A percentile compares a stretch with the other conserved stretches of the same genome.
Evolutionary conservation across 2,888 invertebrate species (phyloP).

Genomic region (Drepana falcataria): DNA sequence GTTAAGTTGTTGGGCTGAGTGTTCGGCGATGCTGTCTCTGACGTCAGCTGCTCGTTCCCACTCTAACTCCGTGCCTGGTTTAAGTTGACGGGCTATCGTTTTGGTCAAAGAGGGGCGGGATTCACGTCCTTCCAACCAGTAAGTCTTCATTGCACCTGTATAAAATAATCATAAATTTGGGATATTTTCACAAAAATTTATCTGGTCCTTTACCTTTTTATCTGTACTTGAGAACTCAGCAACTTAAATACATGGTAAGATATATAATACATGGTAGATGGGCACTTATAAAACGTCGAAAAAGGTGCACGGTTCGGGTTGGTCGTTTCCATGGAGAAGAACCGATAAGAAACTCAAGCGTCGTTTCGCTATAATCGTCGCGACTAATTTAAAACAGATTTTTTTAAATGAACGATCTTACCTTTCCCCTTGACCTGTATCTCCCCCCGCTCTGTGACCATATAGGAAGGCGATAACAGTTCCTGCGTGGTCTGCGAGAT

Average conservation of each 20-base stretch:
- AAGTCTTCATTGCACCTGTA: conserved; percentile 90
- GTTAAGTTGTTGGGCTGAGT: conserved; percentile 56
- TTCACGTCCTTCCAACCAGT: conserved; percentile 89
- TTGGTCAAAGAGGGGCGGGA: conserved; percentile 78
- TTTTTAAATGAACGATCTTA: conserved; percentile 26
- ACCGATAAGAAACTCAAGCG: no score
- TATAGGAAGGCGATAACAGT: conserved; percentile 85
- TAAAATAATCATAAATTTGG: conserved; percentile 4
- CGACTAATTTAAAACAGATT: no score
- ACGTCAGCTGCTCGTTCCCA: conserved; percentile 70
- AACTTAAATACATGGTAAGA: no score
- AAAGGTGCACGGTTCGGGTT: no score
- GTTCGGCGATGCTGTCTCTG: conserved; percentile 66
- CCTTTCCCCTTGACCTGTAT: conserved; percentile 95
- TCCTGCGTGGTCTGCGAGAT: conserved; percentile 93
- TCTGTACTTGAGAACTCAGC: no score
- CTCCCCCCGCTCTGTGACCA: conserved; percentile 87
- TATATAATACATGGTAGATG: no score
- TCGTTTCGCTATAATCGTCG: no score
- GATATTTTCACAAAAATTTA: no score
- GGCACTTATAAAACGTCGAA: no score
- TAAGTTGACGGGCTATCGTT: conserved; percentile 60
- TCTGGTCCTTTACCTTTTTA: no score
- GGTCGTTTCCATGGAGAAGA: no score
- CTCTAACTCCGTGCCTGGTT: conserved; percentile 60